Percentiles rank a stretch among this genome's conserved stretches.
Conservation (phyloP, 2,888 invertebrate genomes). For the Anthrax anthrax region DNA sequence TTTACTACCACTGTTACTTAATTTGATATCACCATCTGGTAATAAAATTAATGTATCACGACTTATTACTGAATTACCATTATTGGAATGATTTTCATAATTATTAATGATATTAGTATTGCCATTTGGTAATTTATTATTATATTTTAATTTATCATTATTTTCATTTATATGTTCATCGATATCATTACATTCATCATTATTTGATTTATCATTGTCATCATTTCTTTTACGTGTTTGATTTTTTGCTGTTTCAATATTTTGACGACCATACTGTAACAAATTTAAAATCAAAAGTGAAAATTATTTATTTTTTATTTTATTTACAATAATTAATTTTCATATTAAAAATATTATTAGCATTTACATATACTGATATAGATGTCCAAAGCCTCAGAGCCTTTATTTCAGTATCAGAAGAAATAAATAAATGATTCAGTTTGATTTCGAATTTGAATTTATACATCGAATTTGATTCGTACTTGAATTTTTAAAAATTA, state of each 20-base stretch:
- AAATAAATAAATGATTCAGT: too few species aligned
- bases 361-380: too few species aligned
- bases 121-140: conserved; percentile 6
- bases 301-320: neutral
- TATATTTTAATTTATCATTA: conserved; percentile 3
- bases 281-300: conserved; percentile 9
- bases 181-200: conserved; percentile 23
- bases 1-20: conserved; percentile 2
- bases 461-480: too few species aligned
- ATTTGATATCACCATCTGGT: conserved; percentile 38
- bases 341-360: too few species aligned
- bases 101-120: conserved; percentile 5
- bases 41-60: conserved; percentile 59
- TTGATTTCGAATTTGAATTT: too few species aligned
- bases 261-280: conserved; percentile 66
- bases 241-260: conserved; percentile 55
- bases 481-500: too few species aligned
- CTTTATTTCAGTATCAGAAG: too few species aligned
- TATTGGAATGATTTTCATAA: conserved; percentile 9
- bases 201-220: conserved; percentile 34
- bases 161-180: conserved; percentile 8
- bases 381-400: too few species aligned
- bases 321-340: too few species aligned
- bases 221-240: conserved; percentile 32
- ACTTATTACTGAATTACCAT: conserved; percentile 52